Conservation (phyloP, 2,888 invertebrate genomes). For the Eucera pruinosa region DNA sequence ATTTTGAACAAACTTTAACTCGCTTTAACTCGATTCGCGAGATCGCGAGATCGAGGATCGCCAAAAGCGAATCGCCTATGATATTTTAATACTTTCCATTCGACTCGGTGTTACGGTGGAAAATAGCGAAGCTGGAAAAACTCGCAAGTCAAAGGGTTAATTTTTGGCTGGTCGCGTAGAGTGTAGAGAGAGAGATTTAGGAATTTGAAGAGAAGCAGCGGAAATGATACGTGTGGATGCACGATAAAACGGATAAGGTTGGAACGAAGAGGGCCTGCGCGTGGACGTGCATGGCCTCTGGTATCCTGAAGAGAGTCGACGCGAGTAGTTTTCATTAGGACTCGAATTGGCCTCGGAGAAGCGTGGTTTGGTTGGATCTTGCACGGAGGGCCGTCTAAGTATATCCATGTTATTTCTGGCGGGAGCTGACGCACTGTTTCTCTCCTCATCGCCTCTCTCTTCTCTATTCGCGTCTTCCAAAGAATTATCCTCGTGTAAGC, state of each 20-base stretch:
- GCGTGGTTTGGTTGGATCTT: conserved; percentile 76
- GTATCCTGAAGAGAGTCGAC: conserved; percentile 37
- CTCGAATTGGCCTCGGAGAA: conserved; percentile 68
- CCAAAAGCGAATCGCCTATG: too few species aligned
- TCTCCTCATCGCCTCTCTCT: conserved; percentile 61
- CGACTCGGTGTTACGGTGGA: too few species aligned
- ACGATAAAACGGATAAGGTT: neutral
- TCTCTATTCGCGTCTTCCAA: conserved; percentile 59
- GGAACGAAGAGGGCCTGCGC: neutral
- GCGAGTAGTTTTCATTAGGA: conserved; percentile 78
- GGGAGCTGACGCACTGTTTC: conserved; percentile 83
- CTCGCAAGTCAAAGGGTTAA: too few species aligned
- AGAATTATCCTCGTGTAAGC: conserved; percentile 68
- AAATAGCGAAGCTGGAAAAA: too few species aligned
- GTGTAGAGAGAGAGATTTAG: too few species aligned
- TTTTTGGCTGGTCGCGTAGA: too few species aligned
- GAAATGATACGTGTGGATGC: neutral
- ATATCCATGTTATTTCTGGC: conserved; percentile 84
- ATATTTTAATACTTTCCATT: too few species aligned
- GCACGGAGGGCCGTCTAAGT: conserved; percentile 83
- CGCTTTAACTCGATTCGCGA: too few species aligned
- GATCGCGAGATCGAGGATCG: too few species aligned
- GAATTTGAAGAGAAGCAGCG: neutral
- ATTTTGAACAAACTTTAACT: too few species aligned
- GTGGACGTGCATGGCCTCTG: neutral